A percentile compares a stretch with the other conserved stretches of the same genome.
Evolutionary conservation across 2,113 vertebrate genomes (phyloP).

Genomic region (Trematomus loennbergii): DNA sequence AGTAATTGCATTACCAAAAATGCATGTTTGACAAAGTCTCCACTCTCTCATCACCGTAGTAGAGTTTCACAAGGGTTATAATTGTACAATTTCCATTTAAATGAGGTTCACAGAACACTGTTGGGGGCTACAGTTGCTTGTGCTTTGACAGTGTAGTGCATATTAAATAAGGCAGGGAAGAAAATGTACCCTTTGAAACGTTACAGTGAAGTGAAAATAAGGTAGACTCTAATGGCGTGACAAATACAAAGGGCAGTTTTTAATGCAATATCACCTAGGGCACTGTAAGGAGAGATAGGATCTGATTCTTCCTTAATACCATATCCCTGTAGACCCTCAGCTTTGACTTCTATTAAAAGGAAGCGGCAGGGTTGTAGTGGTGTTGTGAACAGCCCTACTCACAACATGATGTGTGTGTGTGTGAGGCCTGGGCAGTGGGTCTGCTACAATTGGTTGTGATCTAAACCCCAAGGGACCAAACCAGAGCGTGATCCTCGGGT

Average conservation of each 20-base stretch:
- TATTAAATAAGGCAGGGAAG: conserved; percentile 41
- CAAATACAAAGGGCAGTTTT: conserved; percentile 45
- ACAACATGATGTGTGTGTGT: conserved; percentile 32
- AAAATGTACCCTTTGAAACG: conserved; percentile 12
- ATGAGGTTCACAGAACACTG: conserved; percentile 67
- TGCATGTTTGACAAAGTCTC: conserved; percentile 54
- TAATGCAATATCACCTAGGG: conserved; percentile 27
- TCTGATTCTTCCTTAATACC: conserved; percentile 21
- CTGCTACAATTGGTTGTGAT: conserved; percentile 78
- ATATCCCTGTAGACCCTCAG: conserved; percentile 21
- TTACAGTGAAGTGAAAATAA: conserved; percentile 44
- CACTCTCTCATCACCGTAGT: conserved; percentile 58
- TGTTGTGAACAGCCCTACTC: conserved; percentile 43
- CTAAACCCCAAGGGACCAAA: conserved; percentile 70
- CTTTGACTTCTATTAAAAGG: conserved; percentile 21
- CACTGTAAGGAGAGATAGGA: conserved; percentile 2
- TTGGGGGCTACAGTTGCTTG: conserved; percentile 50
- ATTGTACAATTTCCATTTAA: conserved; percentile 78
- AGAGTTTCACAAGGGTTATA: conserved; percentile 65
- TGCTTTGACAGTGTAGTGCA: conserved; percentile 51
- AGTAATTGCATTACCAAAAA: conserved; percentile 64
- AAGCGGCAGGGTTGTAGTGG: conserved; percentile 12
- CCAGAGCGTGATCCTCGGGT: conserved; percentile 68
- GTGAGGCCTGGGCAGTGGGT: conserved; percentile 39
- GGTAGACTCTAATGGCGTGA: conserved; percentile 30